Conservation (phyloP, 2,888 invertebrate species). For the Colletes collaris region DNA sequence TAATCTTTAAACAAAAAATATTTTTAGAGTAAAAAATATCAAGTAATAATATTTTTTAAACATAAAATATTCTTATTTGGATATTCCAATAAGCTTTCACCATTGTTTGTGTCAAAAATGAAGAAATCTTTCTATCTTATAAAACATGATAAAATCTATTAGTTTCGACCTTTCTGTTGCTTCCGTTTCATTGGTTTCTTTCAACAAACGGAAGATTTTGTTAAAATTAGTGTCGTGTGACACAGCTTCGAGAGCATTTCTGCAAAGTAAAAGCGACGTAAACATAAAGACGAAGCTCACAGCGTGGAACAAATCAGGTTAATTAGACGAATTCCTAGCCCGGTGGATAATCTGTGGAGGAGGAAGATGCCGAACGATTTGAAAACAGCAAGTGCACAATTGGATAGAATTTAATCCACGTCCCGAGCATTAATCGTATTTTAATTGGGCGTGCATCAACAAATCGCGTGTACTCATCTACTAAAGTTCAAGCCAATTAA, state of each 20-base stretch:
- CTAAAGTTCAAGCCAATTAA: constrained; percentile 64
- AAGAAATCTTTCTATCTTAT: too few species aligned
- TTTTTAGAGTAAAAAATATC: too few species aligned
- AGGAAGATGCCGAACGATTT: constrained; percentile 13
- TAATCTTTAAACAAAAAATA: too few species aligned
- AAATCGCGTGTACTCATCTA: constrained; percentile 55
- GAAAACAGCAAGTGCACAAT: constrained; percentile 32
- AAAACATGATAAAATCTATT: too few species aligned
- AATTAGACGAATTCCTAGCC: constrained; percentile 10
- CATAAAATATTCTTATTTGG: too few species aligned
- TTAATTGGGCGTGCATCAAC: constrained; percentile 55
- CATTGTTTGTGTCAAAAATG: too few species aligned
- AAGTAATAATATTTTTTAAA: too few species aligned
- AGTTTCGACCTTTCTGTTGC: too few species aligned
- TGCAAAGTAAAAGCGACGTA: background rate
- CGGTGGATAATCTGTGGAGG: background rate
- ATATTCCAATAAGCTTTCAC: too few species aligned
- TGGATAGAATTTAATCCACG: constrained; percentile 29
- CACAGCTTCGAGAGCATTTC: constrained; percentile 37
- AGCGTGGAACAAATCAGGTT: constrained; percentile 12
- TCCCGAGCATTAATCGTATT: constrained; percentile 44
- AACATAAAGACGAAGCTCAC: background rate
- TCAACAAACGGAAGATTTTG: too few species aligned
- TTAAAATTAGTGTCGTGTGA: too few species aligned
- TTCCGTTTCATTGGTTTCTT: too few species aligned